Base-by-base conservation (phyloP, 2,113 vertebrate genomes). In the Carassius auratus region DNA sequence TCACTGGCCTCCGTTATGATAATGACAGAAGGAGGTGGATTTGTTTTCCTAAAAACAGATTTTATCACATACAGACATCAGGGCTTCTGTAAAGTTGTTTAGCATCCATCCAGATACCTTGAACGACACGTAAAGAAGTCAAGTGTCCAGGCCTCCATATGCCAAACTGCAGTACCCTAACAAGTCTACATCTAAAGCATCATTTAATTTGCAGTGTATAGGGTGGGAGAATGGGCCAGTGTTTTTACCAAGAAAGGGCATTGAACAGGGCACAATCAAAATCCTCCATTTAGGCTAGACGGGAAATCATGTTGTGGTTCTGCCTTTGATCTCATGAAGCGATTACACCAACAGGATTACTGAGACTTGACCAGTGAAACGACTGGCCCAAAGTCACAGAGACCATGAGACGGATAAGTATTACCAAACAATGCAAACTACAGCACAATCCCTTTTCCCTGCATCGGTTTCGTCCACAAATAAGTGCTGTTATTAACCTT, bases 261-360 rank as follows among this genome's bases (percentile, higher is more conserved):
- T 17, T 0, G 77, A 80, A 36, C 38, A 19, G 42, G 57, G 21
- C 81, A 33, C 30, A 83, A 33, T 57, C 21, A 36, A 33, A 74
- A 73, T 13, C 48, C 36, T 55, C 59, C 55, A 73, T 74, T 45
- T 48, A 30, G 17, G 42, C 14, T 80, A 81, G 68, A 81, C 57
- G 48, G 52, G 45, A 59, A 85, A 86, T 48, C 8, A 13, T 83
- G 81, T 57, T 83, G 26, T n/a, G 66, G 81, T 83, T 71, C 66
- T 57, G 66, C 19, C 30, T 83, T 83, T 83, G 73, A 82, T 82
- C 42, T 38, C 33, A 75, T 64, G 57, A 36, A 86, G 55, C 33
- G 19, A 68, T 86, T 33, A 78, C 2, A 13, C 45, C 52, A 78
- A 48, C 73, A 52, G 48, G 33, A 78, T 88, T 76, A 78, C 64